A percentile compares a stretch with the other conserved stretches of the same genome.
These are phyloP conservation scores for Calephelis perditalis DNA, from an alignment of 2,888 invertebrate genomes.

Conservation along the genomic window DNA sequence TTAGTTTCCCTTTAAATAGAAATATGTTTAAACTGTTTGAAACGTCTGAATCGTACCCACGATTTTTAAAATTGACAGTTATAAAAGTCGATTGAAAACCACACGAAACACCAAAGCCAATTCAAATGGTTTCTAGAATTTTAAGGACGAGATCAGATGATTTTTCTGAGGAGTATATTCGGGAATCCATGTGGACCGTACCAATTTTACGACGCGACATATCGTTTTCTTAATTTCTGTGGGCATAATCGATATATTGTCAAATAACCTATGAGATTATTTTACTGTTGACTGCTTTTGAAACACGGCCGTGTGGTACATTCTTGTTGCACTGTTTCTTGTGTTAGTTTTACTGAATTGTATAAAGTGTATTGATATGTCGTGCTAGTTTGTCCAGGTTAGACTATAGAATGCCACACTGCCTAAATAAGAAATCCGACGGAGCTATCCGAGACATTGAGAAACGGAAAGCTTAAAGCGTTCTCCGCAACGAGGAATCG, in stretches of 20 bases:
- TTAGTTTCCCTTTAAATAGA: no score
- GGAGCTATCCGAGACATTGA: slow-evolving; percentile 51
- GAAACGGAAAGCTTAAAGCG: slow-evolving; percentile 38
- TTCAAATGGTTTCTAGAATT: no score
- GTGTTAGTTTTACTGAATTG: slow-evolving; percentile 30
- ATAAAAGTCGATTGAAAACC: no score
- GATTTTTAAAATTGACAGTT: no score
- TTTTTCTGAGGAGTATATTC: no score
- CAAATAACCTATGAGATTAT: slow-evolving; percentile 36
- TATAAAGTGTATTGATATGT: slow-evolving; percentile 48
- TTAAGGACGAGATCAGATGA: no score
- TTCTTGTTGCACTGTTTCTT: slow-evolving; percentile 29
- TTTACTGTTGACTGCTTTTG: slow-evolving; percentile 25
- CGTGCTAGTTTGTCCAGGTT: slow-evolving; percentile 73
- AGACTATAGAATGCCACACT: slow-evolving; percentile 68
- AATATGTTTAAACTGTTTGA: no score
- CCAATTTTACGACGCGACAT: slow-evolving; percentile 24
- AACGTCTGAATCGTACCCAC: no score
- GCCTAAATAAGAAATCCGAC: slow-evolving; percentile 62
- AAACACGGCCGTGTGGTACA: slow-evolving; percentile 33
- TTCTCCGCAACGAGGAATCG: slow-evolving; percentile 59
- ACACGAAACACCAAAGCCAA: no score
- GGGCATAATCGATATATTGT: slow-evolving; percentile 45
- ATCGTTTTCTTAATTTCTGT: slow-evolving; percentile 53
- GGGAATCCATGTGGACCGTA: background rate